phyloP scores from a whole-genome alignment of 1,140 invertebrate species.

The Oscheius sp. region DNA sequence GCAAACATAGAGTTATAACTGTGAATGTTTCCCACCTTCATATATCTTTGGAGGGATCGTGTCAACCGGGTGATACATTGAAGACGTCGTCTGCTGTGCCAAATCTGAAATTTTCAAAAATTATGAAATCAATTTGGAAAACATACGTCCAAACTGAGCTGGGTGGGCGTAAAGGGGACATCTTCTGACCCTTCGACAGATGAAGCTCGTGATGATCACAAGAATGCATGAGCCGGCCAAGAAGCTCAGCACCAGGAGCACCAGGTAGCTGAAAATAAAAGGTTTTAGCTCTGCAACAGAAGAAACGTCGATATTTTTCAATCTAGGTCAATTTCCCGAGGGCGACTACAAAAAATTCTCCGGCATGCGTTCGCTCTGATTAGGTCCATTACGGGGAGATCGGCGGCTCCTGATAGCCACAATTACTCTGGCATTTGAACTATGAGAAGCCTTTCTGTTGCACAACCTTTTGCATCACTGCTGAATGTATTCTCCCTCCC shows the following conservation, averaged over 20 bases:
- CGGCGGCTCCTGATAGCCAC: too few species aligned
- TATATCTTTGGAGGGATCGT: conserved; percentile 27
- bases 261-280: conserved; percentile 23
- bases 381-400: too few species aligned
- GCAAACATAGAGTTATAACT: too few species aligned
- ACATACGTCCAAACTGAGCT: not conserved
- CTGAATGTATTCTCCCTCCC: too few species aligned
- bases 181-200: conserved; percentile 10
- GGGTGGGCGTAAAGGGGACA: conserved; percentile 23
- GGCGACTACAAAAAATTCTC: too few species aligned
- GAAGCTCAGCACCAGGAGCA: conserved; percentile 7
- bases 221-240: not conserved
- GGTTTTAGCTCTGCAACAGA: too few species aligned
- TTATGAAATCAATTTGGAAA: not conserved
- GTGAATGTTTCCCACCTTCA: not conserved
- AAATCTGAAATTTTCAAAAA: not conserved
- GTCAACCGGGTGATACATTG: conserved; percentile 20
- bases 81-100: not conserved
- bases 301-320: too few species aligned
- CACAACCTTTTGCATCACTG: too few species aligned
- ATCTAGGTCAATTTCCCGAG: too few species aligned
- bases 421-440: too few species aligned
- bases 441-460: too few species aligned
- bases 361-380: too few species aligned
- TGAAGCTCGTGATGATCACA: conserved; percentile 3